Evolutionary conservation across 2,888 invertebrate genomes (phyloP).

Genomic region (Oscheius sp.): DNA sequence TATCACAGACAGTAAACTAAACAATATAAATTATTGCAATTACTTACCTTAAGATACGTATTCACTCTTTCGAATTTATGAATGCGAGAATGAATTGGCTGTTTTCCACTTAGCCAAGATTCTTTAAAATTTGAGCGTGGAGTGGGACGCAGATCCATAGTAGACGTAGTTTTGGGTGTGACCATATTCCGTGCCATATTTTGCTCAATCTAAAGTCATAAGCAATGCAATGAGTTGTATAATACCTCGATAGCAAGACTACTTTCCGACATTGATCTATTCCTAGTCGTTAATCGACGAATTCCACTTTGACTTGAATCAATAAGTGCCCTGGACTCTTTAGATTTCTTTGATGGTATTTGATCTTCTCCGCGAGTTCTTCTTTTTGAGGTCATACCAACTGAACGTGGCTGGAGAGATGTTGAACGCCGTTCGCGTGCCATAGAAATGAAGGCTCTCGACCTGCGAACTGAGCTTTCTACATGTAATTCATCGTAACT

Average conservation of each 20-base stretch:
- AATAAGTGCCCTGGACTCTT: constrained; percentile 4
- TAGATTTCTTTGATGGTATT: constrained; percentile 23
- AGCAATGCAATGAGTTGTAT: too few species aligned
- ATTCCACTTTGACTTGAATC: not conserved
- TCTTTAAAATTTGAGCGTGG: not conserved
- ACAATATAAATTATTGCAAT: not conserved
- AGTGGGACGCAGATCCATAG: constrained; percentile 12
- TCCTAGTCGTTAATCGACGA: constrained; percentile 5
- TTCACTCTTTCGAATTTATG: constrained; percentile 33
- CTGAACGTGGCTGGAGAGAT: constrained; percentile 12
- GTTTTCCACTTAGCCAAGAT: constrained; percentile 28
- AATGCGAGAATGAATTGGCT: constrained; percentile 1
- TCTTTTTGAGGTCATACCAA: constrained; percentile 5
- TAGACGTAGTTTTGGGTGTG: constrained; percentile 18
- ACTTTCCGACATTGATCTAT: constrained; percentile 39
- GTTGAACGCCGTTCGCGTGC: constrained; percentile 20
- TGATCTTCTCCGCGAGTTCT: constrained; percentile 8
- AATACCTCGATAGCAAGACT: constrained; percentile 16
- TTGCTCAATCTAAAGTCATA: not conserved
- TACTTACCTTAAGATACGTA: constrained; percentile 31
- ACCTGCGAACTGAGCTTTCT: not conserved
- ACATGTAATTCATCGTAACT: too few species aligned
- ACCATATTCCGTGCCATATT: not conserved
- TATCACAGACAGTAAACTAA: constrained; percentile 50
- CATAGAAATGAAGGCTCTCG: not conserved